Evolutionary conservation across 1,140 invertebrate genomes (phyloP), one percentile per base, ranked within the genome.

Genomic region (Brachionus paranguensis): DNA sequence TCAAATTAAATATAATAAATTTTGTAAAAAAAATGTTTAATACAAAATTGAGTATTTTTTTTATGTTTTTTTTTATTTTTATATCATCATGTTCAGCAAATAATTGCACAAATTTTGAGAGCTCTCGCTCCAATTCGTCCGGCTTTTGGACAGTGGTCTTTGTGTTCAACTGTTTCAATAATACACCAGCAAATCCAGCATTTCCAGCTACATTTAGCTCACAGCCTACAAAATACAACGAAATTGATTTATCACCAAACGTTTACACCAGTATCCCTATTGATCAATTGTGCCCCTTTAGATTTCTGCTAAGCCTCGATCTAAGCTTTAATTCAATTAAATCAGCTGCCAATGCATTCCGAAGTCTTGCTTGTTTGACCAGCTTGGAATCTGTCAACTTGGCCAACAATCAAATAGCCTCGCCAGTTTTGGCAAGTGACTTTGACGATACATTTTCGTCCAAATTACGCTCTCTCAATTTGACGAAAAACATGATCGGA

Each of bases 191-290:
- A 3, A 76, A 76, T 50, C 72, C 43, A 50, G 1, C 2, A 29
- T 27, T 76, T 27, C 72, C 72, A 76, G 24, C 10, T 76, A 6
- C 12, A 6, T 53, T 27, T 20, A 76, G 20, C 14, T 50, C 72
- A 53, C 43, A 76, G 14, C 12, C 78, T 11, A 81, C 5, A 12
- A 68, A 64, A 81, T 81, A 64, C 24, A 81, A 43, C 20, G 78
- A 81, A 60, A 81, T 81, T 27, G 53, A 81, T 41, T 7, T 81
- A 1, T 81, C 78, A 24, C 78, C 78, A 20, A 81, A 81, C 37
- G 14, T 81, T 12, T 81, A 65, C n/a, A 64, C 78, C 4, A 10
- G 10, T 14, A 81, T 81, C 10, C 78, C 78, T 14, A 60, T 43
- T 7, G 17, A 43, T 41, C 50, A 81, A 24, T 68, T 81, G 43